These are phyloP conservation scores for Spongia lamella DNA, from an alignment of 37 sponge, comb jelly and placozoan genomes.

Conservation along the genomic window DNA sequence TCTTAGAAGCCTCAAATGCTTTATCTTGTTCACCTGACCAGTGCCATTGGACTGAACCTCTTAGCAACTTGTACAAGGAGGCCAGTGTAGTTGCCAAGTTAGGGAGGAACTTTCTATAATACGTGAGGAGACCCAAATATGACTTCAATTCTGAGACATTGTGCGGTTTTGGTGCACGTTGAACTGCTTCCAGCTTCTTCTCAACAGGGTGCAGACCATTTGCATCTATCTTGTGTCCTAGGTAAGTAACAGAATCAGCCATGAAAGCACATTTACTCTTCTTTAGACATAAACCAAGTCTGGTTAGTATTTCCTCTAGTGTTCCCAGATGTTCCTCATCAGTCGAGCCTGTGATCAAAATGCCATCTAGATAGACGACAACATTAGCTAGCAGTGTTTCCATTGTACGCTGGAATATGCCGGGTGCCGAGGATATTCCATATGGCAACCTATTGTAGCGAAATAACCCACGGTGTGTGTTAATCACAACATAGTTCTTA, in stretches of 20 bases:
- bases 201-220: too few relatives aligned
- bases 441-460: not conserved
- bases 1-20: conserved; percentile 41
- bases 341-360: not conserved
- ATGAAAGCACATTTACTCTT: not conserved
- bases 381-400: not conserved
- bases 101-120: too few relatives aligned
- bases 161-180: not conserved
- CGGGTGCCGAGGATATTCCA: not conserved
- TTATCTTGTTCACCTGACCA: conserved; percentile 24
- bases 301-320: not conserved
- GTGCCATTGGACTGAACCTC: conserved; percentile 15
- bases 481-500: not conserved
- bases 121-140: too few relatives aligned
- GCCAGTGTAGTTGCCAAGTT: too few relatives aligned
- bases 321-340: not conserved
- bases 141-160: not conserved
- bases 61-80: not conserved
- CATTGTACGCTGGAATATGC: not conserved
- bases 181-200: not conserved
- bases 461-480: not conserved
- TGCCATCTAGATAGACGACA: not conserved
- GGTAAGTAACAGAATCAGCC: not conserved
- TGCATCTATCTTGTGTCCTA: not conserved
- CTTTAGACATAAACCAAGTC: not conserved